These are phyloP conservation scores for Ptychochromis oligacanthus DNA, from an alignment of 2,113 vertebrate species.

Conservation along the genomic window DNA sequence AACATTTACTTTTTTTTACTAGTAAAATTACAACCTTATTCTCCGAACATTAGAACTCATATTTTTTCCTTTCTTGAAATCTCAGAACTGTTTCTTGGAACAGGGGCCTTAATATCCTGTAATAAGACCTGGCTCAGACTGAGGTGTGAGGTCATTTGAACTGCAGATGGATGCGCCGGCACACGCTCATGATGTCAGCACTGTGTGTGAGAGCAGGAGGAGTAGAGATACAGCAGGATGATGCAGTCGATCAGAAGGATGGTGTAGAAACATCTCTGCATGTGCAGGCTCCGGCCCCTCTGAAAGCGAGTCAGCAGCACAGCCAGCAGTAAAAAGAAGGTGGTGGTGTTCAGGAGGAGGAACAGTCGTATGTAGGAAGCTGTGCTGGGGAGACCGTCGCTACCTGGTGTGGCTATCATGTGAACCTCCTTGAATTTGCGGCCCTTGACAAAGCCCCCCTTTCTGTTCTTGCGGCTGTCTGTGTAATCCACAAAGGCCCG, in stretches of 20 bases:
- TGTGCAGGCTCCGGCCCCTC: conserved; percentile 87
- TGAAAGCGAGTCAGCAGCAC: conserved; percentile 91
- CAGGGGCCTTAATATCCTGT: neutral
- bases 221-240: conserved; percentile 93
- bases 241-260: conserved; percentile 91
- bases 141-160: conserved; percentile 41
- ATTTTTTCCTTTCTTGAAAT: conserved; percentile 1
- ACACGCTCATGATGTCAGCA: conserved; percentile 78
- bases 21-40: neutral
- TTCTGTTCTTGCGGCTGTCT: conserved; percentile 84
- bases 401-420: conserved; percentile 76
- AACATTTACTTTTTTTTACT: neutral
- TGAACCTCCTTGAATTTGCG: conserved; percentile 81
- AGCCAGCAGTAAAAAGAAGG: conserved; percentile 92
- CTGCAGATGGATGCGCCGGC: neutral
- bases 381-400: conserved; percentile 77
- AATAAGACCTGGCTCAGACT: conserved; percentile 50
- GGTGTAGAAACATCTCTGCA: conserved; percentile 91
- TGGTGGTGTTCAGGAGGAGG: conserved; percentile 93
- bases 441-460: conserved; percentile 72
- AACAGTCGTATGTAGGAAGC: conserved; percentile 92
- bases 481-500: conserved; percentile 91
- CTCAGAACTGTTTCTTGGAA: neutral
- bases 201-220: conserved; percentile 91
- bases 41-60: neutral